These are phyloP conservation scores for Fistularia tabacaria DNA, from an alignment of 2,797 vertebrate species.

Conservation along the genomic window DNA sequence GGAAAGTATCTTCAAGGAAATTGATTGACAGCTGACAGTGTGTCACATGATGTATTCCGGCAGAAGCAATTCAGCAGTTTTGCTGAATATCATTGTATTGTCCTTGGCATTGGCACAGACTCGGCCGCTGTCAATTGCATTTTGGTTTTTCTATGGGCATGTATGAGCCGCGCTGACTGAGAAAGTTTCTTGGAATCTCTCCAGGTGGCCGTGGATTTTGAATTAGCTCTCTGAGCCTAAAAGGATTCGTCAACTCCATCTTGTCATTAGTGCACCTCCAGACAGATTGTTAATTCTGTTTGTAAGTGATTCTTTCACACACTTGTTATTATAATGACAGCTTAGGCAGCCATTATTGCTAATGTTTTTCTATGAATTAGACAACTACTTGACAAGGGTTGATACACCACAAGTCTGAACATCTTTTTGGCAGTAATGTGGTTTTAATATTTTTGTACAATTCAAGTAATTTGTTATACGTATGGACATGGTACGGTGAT, in stretches of 20 bases:
- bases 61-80: constrained; percentile 37
- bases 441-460: too few relatives aligned
- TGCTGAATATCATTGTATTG: constrained; percentile 30
- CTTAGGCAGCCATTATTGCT: constrained; percentile 21
- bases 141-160: constrained; percentile 15
- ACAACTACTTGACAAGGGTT: constrained; percentile 4
- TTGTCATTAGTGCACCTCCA: constrained; percentile 27
- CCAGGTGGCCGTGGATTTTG: constrained; percentile 36
- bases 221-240: constrained; percentile 31
- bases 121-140: constrained; percentile 38
- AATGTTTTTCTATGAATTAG: constrained; percentile 9
- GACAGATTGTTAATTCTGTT: constrained; percentile 34
- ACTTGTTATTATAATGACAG: constrained; percentile 20
- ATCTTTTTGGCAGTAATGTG: background rate
- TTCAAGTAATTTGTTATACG: constrained; percentile 2
- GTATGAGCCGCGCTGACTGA: constrained; percentile 29
- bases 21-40: constrained; percentile 6
- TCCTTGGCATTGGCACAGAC: constrained; percentile 29
- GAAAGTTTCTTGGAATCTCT: constrained; percentile 36
- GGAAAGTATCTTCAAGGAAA: background rate
- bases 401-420: constrained; percentile 6
- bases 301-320: constrained; percentile 48
- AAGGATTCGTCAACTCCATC: constrained; percentile 18
- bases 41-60: constrained; percentile 7
- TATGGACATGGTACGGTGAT: constrained; percentile 10